Conservation (phyloP, 92 coral and sea anemone species). For the Porites divaricata region DNA sequence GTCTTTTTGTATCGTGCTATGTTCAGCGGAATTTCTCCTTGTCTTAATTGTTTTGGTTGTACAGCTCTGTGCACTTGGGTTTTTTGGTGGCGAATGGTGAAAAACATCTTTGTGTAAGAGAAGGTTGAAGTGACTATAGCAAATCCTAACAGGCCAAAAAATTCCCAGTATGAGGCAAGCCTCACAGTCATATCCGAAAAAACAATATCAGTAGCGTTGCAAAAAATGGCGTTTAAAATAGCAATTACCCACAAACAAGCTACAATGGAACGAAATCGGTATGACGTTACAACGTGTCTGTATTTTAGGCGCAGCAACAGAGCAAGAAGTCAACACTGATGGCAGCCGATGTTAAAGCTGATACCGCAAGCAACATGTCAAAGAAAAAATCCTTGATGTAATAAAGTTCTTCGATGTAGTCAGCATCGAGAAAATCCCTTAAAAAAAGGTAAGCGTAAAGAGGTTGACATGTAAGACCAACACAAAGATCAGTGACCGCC, state of each 20-base stretch:
- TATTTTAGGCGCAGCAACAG: not conserved
- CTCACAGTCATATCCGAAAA: not conserved
- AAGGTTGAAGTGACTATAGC: not conserved
- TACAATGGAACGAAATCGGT: not conserved
- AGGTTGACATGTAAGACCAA: not conserved
- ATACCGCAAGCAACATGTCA: not conserved
- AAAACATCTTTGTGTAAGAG: not conserved
- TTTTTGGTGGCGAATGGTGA: not conserved
- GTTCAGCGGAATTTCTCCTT: not conserved
- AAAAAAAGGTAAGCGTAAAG: not conserved
- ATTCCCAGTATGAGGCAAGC: not conserved
- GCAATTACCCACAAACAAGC: not conserved
- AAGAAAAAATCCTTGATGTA: not conserved
- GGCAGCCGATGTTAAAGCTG: not conserved
- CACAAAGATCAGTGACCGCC: not conserved
- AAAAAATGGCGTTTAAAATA: not conserved
- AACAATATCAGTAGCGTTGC: not conserved
- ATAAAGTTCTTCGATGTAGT: not conserved
- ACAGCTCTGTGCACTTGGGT: not conserved
- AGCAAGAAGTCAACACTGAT: slow-evolving; percentile 4
- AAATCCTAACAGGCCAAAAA: not conserved
- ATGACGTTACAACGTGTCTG: not conserved
- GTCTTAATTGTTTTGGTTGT: not conserved
- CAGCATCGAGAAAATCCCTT: not conserved
- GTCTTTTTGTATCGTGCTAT: not conserved